These are phyloP conservation scores for Promerops cafer DNA, from an alignment of 2,113 vertebrate genomes.

Conservation along the genomic window DNA sequence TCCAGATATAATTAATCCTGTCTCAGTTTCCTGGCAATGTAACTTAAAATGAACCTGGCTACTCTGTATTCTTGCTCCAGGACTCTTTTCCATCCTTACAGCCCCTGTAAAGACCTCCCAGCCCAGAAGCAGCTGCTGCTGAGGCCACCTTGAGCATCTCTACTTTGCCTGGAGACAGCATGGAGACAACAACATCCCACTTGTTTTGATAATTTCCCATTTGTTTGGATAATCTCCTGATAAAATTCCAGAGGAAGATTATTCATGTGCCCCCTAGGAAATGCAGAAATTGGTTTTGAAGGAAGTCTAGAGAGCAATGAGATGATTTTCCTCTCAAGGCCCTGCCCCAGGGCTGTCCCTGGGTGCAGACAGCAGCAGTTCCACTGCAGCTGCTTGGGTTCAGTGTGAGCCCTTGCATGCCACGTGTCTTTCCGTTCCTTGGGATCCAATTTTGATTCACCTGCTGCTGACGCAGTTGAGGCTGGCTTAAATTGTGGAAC, in stretches of 20 bases:
- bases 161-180: neutral
- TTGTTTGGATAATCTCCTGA: neutral
- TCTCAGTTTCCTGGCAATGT: neutral
- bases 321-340: neutral
- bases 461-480: neutral
- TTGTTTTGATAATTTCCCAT: neutral
- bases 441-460: neutral
- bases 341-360: neutral
- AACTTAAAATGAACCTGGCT: neutral
- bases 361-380: neutral
- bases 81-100: neutral
- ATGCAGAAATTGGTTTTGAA: neutral
- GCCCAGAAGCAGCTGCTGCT: neutral
- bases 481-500: neutral
- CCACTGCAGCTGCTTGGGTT: neutral
- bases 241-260: neutral
- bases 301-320: neutral
- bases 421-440: neutral
- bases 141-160: neutral
- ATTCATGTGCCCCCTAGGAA: neutral
- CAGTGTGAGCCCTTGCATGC: neutral
- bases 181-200: neutral
- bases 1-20: neutral
- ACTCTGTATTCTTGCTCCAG: neutral
- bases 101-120: neutral